Evolutionary conservation across 2,797 vertebrate species (phyloP), one percentile per base, ranked within the genome.

Genomic region (Acanthurus leucopareius): DNA sequence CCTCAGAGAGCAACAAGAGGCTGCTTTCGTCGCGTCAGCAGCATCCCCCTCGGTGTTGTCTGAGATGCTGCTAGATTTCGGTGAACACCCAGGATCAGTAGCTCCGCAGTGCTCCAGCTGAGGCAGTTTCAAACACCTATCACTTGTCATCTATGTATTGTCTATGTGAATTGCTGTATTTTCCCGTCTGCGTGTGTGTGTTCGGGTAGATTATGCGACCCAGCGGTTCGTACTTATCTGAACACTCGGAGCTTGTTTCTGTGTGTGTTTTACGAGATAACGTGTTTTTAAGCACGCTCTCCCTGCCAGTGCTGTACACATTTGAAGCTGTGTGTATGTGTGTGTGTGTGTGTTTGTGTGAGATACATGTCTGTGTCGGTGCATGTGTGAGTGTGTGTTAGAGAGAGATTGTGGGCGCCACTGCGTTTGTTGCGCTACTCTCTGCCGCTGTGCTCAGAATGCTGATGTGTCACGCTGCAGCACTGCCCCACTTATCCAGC

Each of bases 381-480:
- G 22, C 28, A 45, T 47, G 54, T 45, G 80, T 49, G 45, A 10
- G 64, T 25, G 68, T 62, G 81, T 53, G 75, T 51, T 70, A 42
- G 59, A 52, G 65, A 38, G 75, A 77, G 80, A 89, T 80, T 81
- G 84, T 77, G 83, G 84, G 68, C 77, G 84, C 86, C 65, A 71
- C 83, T 82, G 90, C 79, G 84, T 86, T 91, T 13, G 79, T 82
- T 86, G 90, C 87, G 86, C 93, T 90, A 81, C 89, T 89, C 82
- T 86, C 88, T 82, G 89, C 86, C 63, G 75, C 88, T 93, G 92
- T 92, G 93, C 90, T 87, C 92, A 88, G 95, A 96, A 95, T 96
- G 94, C 94, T 95, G 93, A 96, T 96, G 94, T 94, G 93, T 94
- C 94, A 94, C 92, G 91, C 94, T 95, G 94, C 95, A 95, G 95